Conservation (phyloP, 2,113 vertebrate genomes). For the Rattus rattus region DNA sequence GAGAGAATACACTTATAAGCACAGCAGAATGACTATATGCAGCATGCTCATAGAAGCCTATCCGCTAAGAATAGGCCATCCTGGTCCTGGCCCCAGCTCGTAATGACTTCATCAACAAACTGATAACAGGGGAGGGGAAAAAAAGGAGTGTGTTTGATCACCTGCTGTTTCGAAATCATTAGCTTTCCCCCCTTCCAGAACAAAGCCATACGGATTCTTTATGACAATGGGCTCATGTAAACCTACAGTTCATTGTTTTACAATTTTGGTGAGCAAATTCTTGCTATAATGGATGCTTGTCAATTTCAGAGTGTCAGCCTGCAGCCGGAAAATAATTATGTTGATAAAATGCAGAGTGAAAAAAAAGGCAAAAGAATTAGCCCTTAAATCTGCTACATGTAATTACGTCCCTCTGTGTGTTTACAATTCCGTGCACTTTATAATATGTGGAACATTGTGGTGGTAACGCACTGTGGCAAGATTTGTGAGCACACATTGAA, state of each 20-base stretch:
- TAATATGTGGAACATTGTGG: constrained; percentile 88
- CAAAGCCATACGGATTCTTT: constrained; percentile 96
- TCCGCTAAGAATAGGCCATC: constrained; percentile 95
- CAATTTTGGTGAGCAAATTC: constrained; percentile 89
- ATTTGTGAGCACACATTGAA: constrained; percentile 80
- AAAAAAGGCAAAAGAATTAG: constrained; percentile 87
- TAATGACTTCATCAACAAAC: constrained; percentile 97
- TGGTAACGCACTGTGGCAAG: constrained; percentile 86
- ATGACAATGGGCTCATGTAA: constrained; percentile 95
- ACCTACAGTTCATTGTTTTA: constrained; percentile 94
- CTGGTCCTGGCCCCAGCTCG: constrained; percentile 87
- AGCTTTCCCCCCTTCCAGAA: constrained; percentile 94
- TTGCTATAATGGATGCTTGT: constrained; percentile 89
- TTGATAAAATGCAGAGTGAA: constrained; percentile 88
- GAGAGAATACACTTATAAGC: constrained; percentile 82
- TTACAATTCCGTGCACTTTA: constrained; percentile 90
- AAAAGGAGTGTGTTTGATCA: constrained; percentile 91
- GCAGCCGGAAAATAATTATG: constrained; percentile 90
- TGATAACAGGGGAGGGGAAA: constrained; percentile 86
- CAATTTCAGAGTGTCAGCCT: constrained; percentile 88
- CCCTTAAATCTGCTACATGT: constrained; percentile 90
- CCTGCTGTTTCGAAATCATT: constrained; percentile 99
- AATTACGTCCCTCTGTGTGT: constrained; percentile 91
- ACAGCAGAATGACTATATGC: constrained; percentile 93
- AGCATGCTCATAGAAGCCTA: constrained; percentile 97